Percentiles rank a stretch among this genome's conserved stretches.
Conservation (phyloP, 2,113 vertebrate species). For the Neofelis nebulosa region DNA sequence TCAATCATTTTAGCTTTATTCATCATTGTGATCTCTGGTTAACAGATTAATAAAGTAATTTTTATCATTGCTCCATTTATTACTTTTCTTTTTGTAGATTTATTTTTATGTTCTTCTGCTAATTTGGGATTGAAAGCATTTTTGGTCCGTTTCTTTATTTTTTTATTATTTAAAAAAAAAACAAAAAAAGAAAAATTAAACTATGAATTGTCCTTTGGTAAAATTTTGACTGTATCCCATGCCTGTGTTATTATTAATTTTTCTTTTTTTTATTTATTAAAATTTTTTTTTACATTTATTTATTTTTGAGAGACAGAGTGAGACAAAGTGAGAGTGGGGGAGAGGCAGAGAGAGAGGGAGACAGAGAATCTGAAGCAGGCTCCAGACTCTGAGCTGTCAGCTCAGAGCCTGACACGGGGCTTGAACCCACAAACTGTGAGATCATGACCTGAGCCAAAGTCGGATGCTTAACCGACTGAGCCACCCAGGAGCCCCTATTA, state of each 20-base stretch:
- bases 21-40: background rate
- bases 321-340: too few species aligned
- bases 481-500: background rate
- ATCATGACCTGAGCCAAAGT: too few species aligned
- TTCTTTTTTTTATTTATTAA: too few species aligned
- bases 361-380: too few species aligned
- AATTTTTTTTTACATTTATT: too few species aligned
- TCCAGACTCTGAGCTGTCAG: too few species aligned
- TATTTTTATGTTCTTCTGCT: background rate
- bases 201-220: background rate
- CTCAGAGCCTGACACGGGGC: too few species aligned
- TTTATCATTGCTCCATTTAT: background rate
- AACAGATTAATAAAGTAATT: background rate
- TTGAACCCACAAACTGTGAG: too few species aligned
- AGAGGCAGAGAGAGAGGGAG: too few species aligned
- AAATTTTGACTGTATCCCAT: background rate
- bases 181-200: background rate
- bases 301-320: too few species aligned
- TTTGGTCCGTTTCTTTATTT: background rate
- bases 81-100: background rate
- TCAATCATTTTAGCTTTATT: background rate
- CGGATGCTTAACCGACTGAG: too few species aligned
- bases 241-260: background rate
- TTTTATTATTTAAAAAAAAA: background rate
- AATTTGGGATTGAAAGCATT: background rate